These are phyloP conservation scores for Agapornis canus DNA, from an alignment of 2,797 vertebrate species.

Conservation along the genomic window DNA sequence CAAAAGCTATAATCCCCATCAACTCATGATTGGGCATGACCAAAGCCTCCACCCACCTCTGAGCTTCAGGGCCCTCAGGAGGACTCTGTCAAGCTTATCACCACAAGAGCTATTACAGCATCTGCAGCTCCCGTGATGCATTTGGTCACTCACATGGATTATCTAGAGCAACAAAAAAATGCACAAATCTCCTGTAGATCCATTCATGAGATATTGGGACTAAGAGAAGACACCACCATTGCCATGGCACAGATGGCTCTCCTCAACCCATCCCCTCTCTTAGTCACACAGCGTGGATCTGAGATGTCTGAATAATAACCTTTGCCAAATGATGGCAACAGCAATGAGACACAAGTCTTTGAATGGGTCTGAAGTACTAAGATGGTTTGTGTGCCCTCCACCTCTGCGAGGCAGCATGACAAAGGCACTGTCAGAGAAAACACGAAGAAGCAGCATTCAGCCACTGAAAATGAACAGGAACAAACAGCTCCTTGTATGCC, in stretches of 20 bases:
- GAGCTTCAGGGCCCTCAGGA: not conserved
- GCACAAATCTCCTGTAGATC: rapidly evolving
- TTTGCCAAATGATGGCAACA: not conserved
- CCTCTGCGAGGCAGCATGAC: not conserved
- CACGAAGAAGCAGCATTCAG: not conserved
- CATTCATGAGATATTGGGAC: rapidly evolving
- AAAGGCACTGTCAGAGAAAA: not conserved
- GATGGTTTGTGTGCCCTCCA: not conserved
- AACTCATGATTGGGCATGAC: rapidly evolving
- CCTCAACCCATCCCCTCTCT: rapidly evolving
- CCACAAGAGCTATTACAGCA: not conserved
- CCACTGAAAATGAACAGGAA: not conserved
- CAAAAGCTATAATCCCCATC: not conserved
- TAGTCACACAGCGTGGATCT: not conserved
- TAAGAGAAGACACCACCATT: not conserved
- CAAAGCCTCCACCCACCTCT: not conserved
- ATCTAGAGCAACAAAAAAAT: rapidly evolving
- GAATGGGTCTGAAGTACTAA: not conserved
- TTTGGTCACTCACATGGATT: rapidly evolving
- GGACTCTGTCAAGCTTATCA: not conserved
- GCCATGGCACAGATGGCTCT: not conserved
- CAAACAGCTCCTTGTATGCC: not conserved
- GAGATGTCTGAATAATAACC: not conserved
- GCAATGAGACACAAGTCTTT: not conserved
- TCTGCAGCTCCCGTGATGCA: not conserved